phyloP scores from a whole-genome alignment of 2,113 vertebrate species.

The Genyomyrus donnyi region DNA sequence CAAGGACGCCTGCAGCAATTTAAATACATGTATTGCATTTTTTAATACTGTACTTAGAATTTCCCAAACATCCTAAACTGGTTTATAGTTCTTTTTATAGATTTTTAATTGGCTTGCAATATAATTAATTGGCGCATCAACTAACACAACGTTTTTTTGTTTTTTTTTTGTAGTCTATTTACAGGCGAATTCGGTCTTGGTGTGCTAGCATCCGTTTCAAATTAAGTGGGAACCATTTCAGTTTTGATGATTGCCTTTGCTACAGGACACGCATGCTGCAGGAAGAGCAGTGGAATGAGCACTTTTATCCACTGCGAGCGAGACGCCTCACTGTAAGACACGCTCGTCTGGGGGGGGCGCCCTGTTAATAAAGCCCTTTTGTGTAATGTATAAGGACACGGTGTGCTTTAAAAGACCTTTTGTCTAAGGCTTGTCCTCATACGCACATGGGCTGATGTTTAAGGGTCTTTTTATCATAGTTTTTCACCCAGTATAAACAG shows the following conservation, averaged over 20 bases:
- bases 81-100: slow-evolving; percentile 73
- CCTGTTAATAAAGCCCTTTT: slow-evolving; percentile 22
- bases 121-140: slow-evolving; percentile 77
- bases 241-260: slow-evolving; percentile 34
- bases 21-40: slow-evolving; percentile 75
- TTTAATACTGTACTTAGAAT: slow-evolving; percentile 79
- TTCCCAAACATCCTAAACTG: slow-evolving; percentile 75
- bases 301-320: slow-evolving; percentile 27
- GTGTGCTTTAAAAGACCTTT: slow-evolving; percentile 19
- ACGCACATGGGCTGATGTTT: slow-evolving; percentile 10
- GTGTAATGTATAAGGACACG: slow-evolving; percentile 18
- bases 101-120: slow-evolving; percentile 73
- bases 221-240: slow-evolving; percentile 39
- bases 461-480: not conserved
- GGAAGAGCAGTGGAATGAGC: slow-evolving; percentile 24
- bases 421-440: slow-evolving; percentile 25
- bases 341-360: slow-evolving; percentile 24
- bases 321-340: slow-evolving; percentile 16
- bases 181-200: slow-evolving; percentile 50
- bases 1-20: slow-evolving; percentile 61
- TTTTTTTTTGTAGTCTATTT: slow-evolving; percentile 53
- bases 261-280: slow-evolving; percentile 21
- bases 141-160: slow-evolving; percentile 60
- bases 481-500: not conserved
- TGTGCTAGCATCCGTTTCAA: slow-evolving; percentile 42